Base-by-base conservation (phyloP, 2,888 invertebrate species). In the Rhodophaea formosa region DNA sequence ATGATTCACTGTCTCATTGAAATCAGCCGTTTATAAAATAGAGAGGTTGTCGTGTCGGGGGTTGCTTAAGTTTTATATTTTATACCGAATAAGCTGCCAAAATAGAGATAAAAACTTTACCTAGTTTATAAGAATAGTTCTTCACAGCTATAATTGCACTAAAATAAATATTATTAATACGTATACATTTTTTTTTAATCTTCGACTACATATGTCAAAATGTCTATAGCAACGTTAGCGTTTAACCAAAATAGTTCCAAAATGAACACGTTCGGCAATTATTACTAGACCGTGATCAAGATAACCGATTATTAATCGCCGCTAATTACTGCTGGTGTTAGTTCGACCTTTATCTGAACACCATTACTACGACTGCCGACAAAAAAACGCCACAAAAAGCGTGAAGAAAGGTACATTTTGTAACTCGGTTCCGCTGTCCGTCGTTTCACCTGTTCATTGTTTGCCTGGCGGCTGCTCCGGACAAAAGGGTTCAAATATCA, bases 291-390 rank as follows among this genome's bases (percentile, higher is more conserved):
- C 64, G 71, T 77, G 84, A 90, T 90, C 90, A 82, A 91, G 91
- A 91, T 91, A 91, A 88, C 83, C 82, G 80, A 88, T 89, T 88
- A 90, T 91, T 90, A 91, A 91, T 90, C 82, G 88, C 80, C 82
- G 72, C 88, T 91, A 91, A 90, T 91, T 90, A 91, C 89, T 91
- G 91, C 89, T 86, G 90, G 91, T 91, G 90, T 91, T 91, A 86
- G 88, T 81, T 81, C 86, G 85, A 86, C 88, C 87, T 86, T 80
- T 88, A 88, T 89, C 87, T 84, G 86, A 82, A 89, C 91, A 89
- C 87, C 85, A 85, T 86, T 84, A 81, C 77, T 84, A 79, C 74
- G 74, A 67, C 62, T 62, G 64, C 63, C 67, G 64, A 79, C 79
- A 86, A 88, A 88, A 89, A 88, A 79, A 65, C 63, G 56, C 66